Percentiles rank a stretch among this genome's conserved stretches.
Conservation (phyloP, 2,113 vertebrate species). For the Scytalopus superciliaris region DNA sequence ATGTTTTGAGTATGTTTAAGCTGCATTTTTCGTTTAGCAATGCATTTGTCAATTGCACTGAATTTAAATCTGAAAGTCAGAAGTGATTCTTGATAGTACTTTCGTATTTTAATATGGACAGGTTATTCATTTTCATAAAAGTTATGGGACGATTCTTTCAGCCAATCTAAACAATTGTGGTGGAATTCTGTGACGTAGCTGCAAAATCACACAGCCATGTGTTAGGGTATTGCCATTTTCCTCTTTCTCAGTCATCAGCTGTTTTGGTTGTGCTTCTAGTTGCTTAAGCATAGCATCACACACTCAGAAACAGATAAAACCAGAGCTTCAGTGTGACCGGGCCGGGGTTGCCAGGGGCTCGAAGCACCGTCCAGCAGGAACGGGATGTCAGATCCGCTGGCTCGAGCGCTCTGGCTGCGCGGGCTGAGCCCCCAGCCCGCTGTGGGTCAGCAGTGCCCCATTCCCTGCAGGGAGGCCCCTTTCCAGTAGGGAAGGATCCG, state of each 20-base stretch:
- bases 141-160: conserved; percentile 65
- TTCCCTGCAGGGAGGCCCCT: background rate
- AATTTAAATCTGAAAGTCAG: conserved; percentile 80
- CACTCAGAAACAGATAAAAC: conserved; percentile 30
- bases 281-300: conserved; percentile 46
- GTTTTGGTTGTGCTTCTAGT: conserved; percentile 61
- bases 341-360: conserved; percentile 24
- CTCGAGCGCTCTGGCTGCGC: background rate
- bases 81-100: conserved; percentile 81
- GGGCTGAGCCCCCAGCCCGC: background rate
- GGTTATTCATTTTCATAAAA: conserved; percentile 75
- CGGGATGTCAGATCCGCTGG: background rate
- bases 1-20: conserved; percentile 80
- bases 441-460: background rate
- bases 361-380: conserved; percentile 2
- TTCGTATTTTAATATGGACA: conserved; percentile 83
- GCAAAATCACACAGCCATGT: conserved; percentile 66
- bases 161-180: conserved; percentile 63
- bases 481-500: background rate
- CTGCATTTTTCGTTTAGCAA: conserved; percentile 79
- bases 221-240: conserved; percentile 69
- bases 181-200: conserved; percentile 72
- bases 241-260: conserved; percentile 47
- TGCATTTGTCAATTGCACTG: conserved; percentile 84
- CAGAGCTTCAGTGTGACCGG: conserved; percentile 58